Evolutionary conservation across 2,797 vertebrate genomes (phyloP).

Genomic region (Chromis chromis): DNA sequence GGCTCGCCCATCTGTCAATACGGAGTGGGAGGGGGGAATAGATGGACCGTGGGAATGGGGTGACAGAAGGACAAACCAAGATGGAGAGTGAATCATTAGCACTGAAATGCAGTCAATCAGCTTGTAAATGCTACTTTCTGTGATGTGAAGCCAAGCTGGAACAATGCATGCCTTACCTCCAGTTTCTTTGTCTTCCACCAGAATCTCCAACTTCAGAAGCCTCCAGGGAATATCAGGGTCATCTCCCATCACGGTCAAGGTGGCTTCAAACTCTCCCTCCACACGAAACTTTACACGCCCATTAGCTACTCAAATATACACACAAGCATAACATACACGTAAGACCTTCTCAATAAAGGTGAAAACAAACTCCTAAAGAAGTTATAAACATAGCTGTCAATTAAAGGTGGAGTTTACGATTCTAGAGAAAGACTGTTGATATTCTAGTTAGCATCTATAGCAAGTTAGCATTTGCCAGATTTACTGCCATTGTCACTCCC

Average conservation of each 20-base stretch:
- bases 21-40: not conserved
- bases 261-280: slow-evolving; percentile 99
- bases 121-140: not conserved
- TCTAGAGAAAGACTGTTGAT: too few relatives aligned
- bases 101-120: not conserved
- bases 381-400: too few relatives aligned
- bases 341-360: not conserved
- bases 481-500: too few relatives aligned
- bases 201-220: slow-evolving; percentile 95
- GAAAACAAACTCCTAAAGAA: not conserved
- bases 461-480: too few relatives aligned
- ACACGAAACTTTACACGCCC: slow-evolving; percentile 98
- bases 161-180: slow-evolving; percentile 87
- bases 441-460: too few relatives aligned
- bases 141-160: not conserved
- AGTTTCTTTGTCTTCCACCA: slow-evolving; percentile 99
- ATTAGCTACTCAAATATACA: slow-evolving; percentile 86
- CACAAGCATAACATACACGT: slow-evolving; percentile 1
- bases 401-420: not conserved
- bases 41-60: not conserved
- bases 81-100: not conserved
- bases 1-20: slow-evolving; percentile 90
- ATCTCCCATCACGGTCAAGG: slow-evolving; percentile 98
- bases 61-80: slow-evolving; percentile 4
- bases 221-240: slow-evolving; percentile 99